Percentiles rank a stretch among this genome's conserved stretches.
Evolutionary conservation across 2,888 invertebrate species (phyloP).

Genomic region (Criorhina ranunculi): DNA sequence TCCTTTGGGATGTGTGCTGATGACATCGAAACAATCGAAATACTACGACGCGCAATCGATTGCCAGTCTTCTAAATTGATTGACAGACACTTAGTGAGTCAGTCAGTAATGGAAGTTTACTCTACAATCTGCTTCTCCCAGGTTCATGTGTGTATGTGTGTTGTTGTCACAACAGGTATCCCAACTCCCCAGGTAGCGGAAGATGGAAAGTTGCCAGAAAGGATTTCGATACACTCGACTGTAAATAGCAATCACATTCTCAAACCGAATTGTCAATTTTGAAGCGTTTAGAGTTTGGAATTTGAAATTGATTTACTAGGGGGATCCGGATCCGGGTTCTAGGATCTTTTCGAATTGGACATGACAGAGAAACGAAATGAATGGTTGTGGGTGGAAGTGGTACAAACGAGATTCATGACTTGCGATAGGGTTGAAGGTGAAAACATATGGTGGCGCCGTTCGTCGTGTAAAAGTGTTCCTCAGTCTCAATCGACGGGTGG

Average conservation of each 20-base stretch:
- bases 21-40: conserved; percentile 76
- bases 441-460: not conserved
- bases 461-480: no score
- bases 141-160: conserved; percentile 18
- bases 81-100: conserved; percentile 76
- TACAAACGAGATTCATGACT: not conserved
- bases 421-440: not conserved
- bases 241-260: conserved; percentile 75
- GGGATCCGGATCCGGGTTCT: conserved; percentile 29
- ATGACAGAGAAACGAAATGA: not conserved
- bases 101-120: conserved; percentile 66
- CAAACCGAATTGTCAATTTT: conserved; percentile 74
- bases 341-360: conserved; percentile 38
- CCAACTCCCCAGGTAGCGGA: conserved; percentile 51
- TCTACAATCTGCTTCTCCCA: not conserved
- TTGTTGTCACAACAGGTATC: conserved; percentile 61
- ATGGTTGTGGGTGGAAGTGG: not conserved
- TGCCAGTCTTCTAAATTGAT: conserved; percentile 73
- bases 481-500: not conserved
- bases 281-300: conserved; percentile 67
- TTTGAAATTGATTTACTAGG: conserved; percentile 73
- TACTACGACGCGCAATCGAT: conserved; percentile 60
- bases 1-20: conserved; percentile 69
- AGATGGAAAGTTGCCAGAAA: conserved; percentile 48
- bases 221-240: conserved; percentile 69